Evolutionary conservation across 2,888 invertebrate species (phyloP).

Genomic region (Auanema sp.): DNA sequence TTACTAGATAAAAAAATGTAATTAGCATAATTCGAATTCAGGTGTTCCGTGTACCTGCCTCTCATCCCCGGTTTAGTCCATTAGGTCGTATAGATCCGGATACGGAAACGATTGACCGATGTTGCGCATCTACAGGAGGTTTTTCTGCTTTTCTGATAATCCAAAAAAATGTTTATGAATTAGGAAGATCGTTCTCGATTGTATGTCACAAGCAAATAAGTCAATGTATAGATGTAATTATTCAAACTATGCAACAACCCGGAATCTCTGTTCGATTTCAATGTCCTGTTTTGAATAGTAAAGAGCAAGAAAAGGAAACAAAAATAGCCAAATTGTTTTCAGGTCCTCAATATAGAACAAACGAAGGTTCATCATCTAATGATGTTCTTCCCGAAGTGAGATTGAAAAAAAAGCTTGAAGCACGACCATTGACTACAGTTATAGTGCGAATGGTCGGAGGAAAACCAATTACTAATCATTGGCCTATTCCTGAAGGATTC

Average conservation of each 20-base stretch:
- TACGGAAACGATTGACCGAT: constrained; percentile 76
- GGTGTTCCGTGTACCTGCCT: constrained; percentile 35
- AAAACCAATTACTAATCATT: constrained; percentile 76
- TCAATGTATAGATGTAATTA: constrained; percentile 28
- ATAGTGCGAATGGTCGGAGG: constrained; percentile 15
- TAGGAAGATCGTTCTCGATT: constrained; percentile 34
- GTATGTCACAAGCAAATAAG: constrained; percentile 23
- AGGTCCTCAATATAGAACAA: constrained; percentile 5
- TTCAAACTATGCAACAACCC: constrained; percentile 9
- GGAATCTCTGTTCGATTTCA: constrained; percentile 32
- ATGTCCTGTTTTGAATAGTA: constrained; percentile 27
- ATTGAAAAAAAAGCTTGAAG: constrained; percentile 18
- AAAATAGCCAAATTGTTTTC: neutral
- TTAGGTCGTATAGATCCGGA: constrained; percentile 23
- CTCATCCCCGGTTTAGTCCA: constrained; percentile 6
- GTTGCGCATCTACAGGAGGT: constrained; percentile 99
- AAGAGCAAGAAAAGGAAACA: neutral
- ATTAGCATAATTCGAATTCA: constrained; percentile 15
- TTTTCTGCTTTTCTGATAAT: constrained; percentile 46
- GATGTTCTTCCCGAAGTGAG: constrained; percentile 9
- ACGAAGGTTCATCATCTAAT: constrained; percentile 7
- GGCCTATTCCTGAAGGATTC: constrained; percentile 98
- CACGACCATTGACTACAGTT: constrained; percentile 21
- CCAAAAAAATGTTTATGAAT: neutral
- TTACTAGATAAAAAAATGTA: too few species aligned